Conservation (phyloP, 2,888 invertebrate genomes). For the Drosophila mettleri region DNA sequence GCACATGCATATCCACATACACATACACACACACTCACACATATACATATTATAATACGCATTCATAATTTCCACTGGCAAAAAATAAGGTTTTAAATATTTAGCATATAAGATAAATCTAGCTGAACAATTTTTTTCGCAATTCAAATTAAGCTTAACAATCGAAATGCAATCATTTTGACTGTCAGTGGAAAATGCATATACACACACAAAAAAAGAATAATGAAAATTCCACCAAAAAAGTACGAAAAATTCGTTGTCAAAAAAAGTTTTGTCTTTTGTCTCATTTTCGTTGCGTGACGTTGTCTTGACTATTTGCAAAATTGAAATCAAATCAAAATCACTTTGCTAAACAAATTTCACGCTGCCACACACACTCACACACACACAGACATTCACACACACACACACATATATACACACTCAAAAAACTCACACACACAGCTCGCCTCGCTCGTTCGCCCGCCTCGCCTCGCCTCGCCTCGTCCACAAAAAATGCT, state of each 20-base stretch:
- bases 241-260: constrained; percentile 3
- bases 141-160: not conserved
- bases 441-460: constrained; percentile 51
- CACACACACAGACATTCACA: constrained; percentile 7
- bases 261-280: constrained; percentile 24
- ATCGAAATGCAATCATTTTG: constrained; percentile 1
- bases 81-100: not conserved
- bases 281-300: constrained; percentile 46
- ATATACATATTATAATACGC: constrained; percentile 1
- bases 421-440: constrained; percentile 13
- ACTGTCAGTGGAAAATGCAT: constrained; percentile 51
- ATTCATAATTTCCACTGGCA: constrained; percentile 36
- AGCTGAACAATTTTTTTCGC: not conserved
- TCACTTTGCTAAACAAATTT: constrained; percentile 56
- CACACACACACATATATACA: constrained; percentile 5
- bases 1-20: constrained; percentile 41
- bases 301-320: constrained; percentile 45
- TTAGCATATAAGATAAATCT: not conserved
- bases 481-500: constrained; percentile 37
- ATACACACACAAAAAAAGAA: not conserved
- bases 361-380: constrained; percentile 46
- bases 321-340: constrained; percentile 51
- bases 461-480: constrained; percentile 64
- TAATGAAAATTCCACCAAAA: too few relatives aligned
- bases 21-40: constrained; percentile 24